phyloP scores from a whole-genome alignment of 2,888 invertebrate species.

The Trachelus tabidus region DNA sequence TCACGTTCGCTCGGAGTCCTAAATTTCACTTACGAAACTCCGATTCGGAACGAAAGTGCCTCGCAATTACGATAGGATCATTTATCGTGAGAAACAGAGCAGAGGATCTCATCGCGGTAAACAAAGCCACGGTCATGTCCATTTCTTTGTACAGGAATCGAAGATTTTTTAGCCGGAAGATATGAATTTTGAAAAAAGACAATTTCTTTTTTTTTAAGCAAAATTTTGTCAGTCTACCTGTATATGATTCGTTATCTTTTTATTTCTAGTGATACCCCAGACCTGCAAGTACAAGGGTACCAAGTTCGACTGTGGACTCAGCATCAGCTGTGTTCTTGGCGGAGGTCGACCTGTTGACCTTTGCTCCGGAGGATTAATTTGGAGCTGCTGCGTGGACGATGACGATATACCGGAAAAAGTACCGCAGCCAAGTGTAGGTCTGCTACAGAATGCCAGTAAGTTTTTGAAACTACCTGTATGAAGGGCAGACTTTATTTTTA shows the following conservation, averaged over 20 bases:
- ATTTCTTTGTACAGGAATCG: too few relatives aligned
- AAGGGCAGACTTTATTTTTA: background rate
- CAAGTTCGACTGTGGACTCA: constrained; percentile 89
- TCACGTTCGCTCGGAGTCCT: constrained; percentile 45
- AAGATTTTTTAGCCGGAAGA: too few relatives aligned
- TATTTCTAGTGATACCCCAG: constrained; percentile 86
- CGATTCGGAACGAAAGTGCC: constrained; percentile 52
- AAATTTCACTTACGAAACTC: constrained; percentile 56
- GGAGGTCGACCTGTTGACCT: constrained; percentile 90
- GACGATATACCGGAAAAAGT: constrained; percentile 65
- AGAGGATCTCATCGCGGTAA: constrained; percentile 26
- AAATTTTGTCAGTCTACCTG: background rate
- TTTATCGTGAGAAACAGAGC: constrained; percentile 56
- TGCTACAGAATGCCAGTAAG: constrained; percentile 91
- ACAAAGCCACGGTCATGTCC: too few relatives aligned
- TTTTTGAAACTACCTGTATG: too few relatives aligned
- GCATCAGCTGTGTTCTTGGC: constrained; percentile 89
- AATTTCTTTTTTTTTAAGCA: too few relatives aligned
- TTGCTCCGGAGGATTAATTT: constrained; percentile 93
- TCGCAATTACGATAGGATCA: constrained; percentile 24
- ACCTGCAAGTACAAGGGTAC: constrained; percentile 88
- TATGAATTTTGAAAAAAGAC: too few relatives aligned
- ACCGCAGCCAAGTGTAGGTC: constrained; percentile 61
- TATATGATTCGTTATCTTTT: constrained; percentile 19
- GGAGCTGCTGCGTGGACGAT: constrained; percentile 93